Base-by-base conservation (phyloP, 2,113 vertebrate genomes). In the Rhynchopsitta pachyrhyncha region DNA sequence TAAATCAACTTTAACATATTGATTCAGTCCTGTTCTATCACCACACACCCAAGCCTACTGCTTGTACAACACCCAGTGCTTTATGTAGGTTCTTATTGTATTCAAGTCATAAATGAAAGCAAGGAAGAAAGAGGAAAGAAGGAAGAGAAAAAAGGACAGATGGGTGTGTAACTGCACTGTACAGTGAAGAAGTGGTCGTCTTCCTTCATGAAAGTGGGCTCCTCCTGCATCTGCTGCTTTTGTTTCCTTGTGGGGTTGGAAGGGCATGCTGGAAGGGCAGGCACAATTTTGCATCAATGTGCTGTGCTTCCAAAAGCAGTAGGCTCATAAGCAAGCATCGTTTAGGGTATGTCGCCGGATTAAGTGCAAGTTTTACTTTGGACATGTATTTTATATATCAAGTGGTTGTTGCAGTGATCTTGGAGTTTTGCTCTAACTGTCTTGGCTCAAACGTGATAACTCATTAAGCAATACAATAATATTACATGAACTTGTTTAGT, bases 21-120 rank as follows among this genome's bases (percentile, higher is more conserved):
- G 74, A 95, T 92, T 95, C 49, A 42, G 47, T 82, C 49, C 49
- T 80, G 11, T 78, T 89, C 46, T 91, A 55, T 52, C 41, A 88
- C n/a, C 1, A 4, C 31, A 81, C 23, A 55, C 16, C 10, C 57
- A 69, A 52, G 47, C 84, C 39, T 52, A 39, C 52, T 84, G 50
- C 16, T 70, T 84, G 14, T 55, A 44, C 0, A 5, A 53, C 10
- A 16, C 13, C 23, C 27, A 17, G 60, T 8, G 60, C 33, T 86
- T 78, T 59, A 15, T 12, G 23, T 17, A 8, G 29, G 25, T 8
- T 82, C 44, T 76, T 55, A 24, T 1, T 46, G 29, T 23, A 46
- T 46, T 50, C 22, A 17, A 66, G 11, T 5, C 18, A 17, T 13
- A 23, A 35, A 67, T 17, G n/a, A 44, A 69, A 77, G 41, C 1